Base-by-base conservation (phyloP, 1,140 invertebrate species). In the Procambarus clarkii region DNA sequence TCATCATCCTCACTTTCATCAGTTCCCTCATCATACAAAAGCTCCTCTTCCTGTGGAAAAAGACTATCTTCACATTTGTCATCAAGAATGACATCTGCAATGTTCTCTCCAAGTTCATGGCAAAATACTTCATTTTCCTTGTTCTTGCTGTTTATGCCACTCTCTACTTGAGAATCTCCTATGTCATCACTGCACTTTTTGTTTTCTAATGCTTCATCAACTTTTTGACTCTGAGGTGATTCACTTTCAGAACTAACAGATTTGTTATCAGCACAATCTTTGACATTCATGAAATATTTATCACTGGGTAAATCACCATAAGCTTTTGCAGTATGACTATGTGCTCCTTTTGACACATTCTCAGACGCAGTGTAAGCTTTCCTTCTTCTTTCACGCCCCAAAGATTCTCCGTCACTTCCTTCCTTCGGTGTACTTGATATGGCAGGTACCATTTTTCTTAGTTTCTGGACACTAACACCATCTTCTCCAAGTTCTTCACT, bases 21-120 rank as follows among this genome's bases (percentile, higher is more conserved):
- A 50, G 54, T 82, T 46, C 48, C 87, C 15, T 54, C 87, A 82
- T 88, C 87, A 74, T 88, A 88, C 64, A 88, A 44, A 11, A 88
- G 69, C 48, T 88, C 87, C 64, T 88, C 87, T 60, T 88, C 87
- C 21, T 34, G 34, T 48, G 64, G 46, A 48, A 88, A 88, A 64
- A 88, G 34, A 50, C 87, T 82, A 5, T 88, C 87, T n/a, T 88
- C 87, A 54, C 50, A 8, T 54, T 13, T 54, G 13, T 8, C 8
- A 13, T 54, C 50, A 54, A 9, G 50, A 1, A 54, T 54, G 50
- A 9, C 13, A 54, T 54, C 1, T 54, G 15, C 13, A 54, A 15
- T 82, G 21, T 21, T 86, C 45, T 48, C 45, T 46, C 13, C 50
- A 21, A 54, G 64, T 2, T 83, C 81, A 69, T 13, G 45, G 21